Conservation (phyloP, 2,113 vertebrate species). For the Polyodon spathula region DNA sequence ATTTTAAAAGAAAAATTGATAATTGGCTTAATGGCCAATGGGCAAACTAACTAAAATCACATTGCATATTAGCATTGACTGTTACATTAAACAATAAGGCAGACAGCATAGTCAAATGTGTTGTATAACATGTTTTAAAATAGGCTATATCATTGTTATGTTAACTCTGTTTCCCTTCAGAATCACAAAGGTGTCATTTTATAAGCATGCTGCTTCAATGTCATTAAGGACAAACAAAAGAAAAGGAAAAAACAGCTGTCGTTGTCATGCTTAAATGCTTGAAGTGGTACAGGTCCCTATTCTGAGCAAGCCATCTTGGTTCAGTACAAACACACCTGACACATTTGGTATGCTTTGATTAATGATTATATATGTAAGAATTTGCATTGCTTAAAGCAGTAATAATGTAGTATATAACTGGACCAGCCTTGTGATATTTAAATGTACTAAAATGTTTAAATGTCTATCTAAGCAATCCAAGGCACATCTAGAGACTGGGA, state of each 20-base stretch:
- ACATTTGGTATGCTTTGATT: constrained; percentile 32
- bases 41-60: no score
- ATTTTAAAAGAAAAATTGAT: no score
- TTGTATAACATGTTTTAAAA: no score
- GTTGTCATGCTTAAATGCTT: constrained; percentile 16
- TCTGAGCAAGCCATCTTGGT: constrained; percentile 3
- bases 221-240: constrained; percentile 23
- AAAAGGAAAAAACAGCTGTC: constrained; percentile 32
- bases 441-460: no score
- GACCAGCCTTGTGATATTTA: constrained; percentile 40
- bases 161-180: no score
- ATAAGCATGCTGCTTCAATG: constrained; percentile 10
- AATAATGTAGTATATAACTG: constrained; percentile 37
- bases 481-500: no score
- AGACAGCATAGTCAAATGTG: no score
- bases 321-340: constrained; percentile 18
- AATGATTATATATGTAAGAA: constrained; percentile 30
- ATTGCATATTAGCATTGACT: no score
- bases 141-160: no score
- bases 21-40: no score
- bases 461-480: no score
- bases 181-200: background rate
- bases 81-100: no score
- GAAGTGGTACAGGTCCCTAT: constrained; percentile 17
- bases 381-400: constrained; percentile 23